These are phyloP conservation scores for Ochotona princeps DNA, from an alignment of 2,113 vertebrate species.

Conservation along the genomic window DNA sequence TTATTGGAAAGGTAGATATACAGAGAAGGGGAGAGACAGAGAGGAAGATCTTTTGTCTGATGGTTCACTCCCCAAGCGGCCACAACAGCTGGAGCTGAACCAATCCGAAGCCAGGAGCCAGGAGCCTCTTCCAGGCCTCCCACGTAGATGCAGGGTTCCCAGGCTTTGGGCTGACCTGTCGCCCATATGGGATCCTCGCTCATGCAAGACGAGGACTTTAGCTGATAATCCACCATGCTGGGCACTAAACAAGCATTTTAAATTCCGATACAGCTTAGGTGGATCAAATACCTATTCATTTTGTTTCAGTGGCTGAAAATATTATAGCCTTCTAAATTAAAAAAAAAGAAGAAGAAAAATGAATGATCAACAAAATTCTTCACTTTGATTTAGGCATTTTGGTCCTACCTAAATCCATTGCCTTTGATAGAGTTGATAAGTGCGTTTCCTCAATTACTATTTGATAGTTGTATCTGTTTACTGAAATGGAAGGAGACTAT, in stretches of 20 bases:
- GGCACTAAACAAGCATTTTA: not conserved
- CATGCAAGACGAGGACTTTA: too few relatives aligned
- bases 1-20: too few relatives aligned
- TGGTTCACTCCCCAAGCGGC: too few relatives aligned
- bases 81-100: too few relatives aligned
- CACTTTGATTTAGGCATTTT: conserved; percentile 21
- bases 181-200: too few relatives aligned
- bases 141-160: too few relatives aligned
- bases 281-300: not conserved
- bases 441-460: conserved; percentile 50
- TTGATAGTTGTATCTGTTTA: conserved; percentile 41
- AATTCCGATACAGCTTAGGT: not conserved
- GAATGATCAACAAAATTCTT: not conserved
- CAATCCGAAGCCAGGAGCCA: too few relatives aligned
- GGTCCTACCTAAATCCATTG: not conserved
- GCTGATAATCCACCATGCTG: too few relatives aligned
- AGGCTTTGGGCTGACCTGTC: too few relatives aligned
- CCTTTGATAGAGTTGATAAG: not conserved
- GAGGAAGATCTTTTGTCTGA: too few relatives aligned
- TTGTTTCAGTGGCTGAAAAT: not conserved
- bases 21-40: too few relatives aligned
- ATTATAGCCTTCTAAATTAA: conserved; percentile 19
- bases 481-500: conserved; percentile 18
- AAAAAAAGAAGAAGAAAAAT: conserved; percentile 14
- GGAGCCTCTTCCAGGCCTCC: too few relatives aligned